Conservation (phyloP, 2,113 vertebrate species). For the Suncus etruscus region DNA sequence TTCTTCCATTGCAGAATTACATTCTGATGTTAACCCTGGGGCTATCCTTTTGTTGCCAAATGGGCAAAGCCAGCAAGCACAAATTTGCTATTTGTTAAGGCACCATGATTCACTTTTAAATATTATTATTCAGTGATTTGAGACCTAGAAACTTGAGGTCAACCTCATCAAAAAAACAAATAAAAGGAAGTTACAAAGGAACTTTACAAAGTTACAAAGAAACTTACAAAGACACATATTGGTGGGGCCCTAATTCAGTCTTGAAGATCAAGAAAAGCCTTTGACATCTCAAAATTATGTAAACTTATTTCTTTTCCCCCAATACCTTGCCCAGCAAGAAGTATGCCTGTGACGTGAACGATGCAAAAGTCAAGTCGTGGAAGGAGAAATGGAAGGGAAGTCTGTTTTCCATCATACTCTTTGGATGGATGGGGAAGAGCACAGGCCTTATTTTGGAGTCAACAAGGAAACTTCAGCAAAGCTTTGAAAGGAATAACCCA, state of each 20-base stretch:
- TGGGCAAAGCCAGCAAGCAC: slow-evolving; percentile 19
- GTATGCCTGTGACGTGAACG: neutral
- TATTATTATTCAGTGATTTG: slow-evolving; percentile 7
- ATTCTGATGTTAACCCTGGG: slow-evolving; percentile 28
- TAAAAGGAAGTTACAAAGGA: slow-evolving; percentile 2
- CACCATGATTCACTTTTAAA: slow-evolving; percentile 17
- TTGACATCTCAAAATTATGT: too few relatives aligned
- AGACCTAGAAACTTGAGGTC: neutral
- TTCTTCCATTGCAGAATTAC: slow-evolving; percentile 53
- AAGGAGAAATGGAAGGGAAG: neutral
- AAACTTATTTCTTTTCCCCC: neutral
- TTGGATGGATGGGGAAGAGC: slow-evolving; percentile 23
- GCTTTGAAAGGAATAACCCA: slow-evolving; percentile 81
- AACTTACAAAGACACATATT: neutral
- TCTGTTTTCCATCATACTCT: neutral
- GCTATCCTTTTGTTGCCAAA: slow-evolving; percentile 40
- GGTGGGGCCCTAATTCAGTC: neutral
- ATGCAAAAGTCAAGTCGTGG: neutral
- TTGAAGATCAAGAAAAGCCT: neutral
- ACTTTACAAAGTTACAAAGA: neutral
- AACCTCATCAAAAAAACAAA: neutral
- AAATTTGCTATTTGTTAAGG: slow-evolving; percentile 6
- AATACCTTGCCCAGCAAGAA: neutral
- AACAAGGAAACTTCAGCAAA: slow-evolving; percentile 85
- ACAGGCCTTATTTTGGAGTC: slow-evolving; percentile 83